phyloP scores from a whole-genome alignment of 2,797 vertebrate species.

The Podarcis lilfordi region DNA sequence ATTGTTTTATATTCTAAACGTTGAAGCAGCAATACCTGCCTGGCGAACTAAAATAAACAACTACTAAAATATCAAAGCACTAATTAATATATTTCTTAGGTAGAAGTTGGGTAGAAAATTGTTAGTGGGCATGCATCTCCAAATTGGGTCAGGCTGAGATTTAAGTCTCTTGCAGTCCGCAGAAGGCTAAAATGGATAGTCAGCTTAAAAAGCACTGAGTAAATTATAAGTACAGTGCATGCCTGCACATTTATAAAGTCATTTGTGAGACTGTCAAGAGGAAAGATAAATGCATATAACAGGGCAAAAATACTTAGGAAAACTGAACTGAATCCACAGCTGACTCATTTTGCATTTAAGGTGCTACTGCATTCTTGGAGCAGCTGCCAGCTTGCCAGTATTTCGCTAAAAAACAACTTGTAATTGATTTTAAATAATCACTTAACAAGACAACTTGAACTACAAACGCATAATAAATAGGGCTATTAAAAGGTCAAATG shows the following conservation, averaged over 20 bases:
- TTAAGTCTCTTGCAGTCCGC: slow-evolving; percentile 51
- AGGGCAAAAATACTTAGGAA: slow-evolving; percentile 63
- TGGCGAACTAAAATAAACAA: slow-evolving; percentile 32
- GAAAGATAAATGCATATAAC: slow-evolving; percentile 72
- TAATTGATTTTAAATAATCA: slow-evolving; percentile 78
- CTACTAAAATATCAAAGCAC: slow-evolving; percentile 47
- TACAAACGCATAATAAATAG: slow-evolving; percentile 78
- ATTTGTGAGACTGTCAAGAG: slow-evolving; percentile 50
- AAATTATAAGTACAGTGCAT: slow-evolving; percentile 39
- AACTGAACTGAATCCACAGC: slow-evolving; percentile 65
- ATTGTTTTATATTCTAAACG: slow-evolving; percentile 26
- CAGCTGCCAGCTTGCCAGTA: slow-evolving; percentile 71
- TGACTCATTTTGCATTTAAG: slow-evolving; percentile 45
- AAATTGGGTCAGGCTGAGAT: slow-evolving; percentile 50
- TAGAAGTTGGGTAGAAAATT: slow-evolving; percentile 61
- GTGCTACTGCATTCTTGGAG: slow-evolving; percentile 53
- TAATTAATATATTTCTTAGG: slow-evolving; percentile 63
- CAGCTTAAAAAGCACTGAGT: slow-evolving; percentile 43
- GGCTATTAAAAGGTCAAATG: slow-evolving; percentile 75
- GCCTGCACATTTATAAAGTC: slow-evolving; percentile 41
- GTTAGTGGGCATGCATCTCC: slow-evolving; percentile 43
- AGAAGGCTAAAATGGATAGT: slow-evolving; percentile 40
- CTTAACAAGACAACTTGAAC: slow-evolving; percentile 73
- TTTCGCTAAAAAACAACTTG: slow-evolving; percentile 72
- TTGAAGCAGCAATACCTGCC: slow-evolving; percentile 54